Percentiles rank a stretch among this genome's conserved stretches.
Evolutionary conservation across 2,797 vertebrate genomes (phyloP).

Genomic region (Callimico goeldii): DNA sequence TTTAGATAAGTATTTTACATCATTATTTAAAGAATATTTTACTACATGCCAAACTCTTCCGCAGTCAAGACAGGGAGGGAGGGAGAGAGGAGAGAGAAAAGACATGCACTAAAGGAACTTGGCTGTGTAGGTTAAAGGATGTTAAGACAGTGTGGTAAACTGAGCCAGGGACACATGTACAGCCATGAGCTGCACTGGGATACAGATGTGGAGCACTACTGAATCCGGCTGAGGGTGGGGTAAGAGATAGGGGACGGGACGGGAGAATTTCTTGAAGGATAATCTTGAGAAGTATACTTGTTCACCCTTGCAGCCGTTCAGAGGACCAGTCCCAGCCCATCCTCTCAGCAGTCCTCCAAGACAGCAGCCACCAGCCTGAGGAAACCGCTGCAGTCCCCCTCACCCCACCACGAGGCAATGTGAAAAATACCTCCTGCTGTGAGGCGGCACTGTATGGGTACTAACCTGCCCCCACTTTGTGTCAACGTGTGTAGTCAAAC

Average conservation of each 20-base stretch:
- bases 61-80: neutral
- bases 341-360: neutral
- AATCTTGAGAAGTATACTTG: neutral
- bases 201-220: neutral
- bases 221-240: neutral
- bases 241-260: fast-evolving
- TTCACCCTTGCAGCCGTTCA: neutral
- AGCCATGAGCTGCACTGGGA: neutral
- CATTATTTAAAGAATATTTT: slow-evolving; percentile 12
- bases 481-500: neutral
- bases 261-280: neutral
- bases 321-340: neutral
- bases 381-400: neutral
- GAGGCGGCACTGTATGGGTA: neutral
- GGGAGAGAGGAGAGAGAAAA: neutral
- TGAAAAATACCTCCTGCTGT: neutral
- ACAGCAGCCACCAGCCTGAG: neutral
- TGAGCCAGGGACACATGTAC: neutral
- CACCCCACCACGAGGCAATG: neutral
- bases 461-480: neutral
- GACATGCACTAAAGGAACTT: neutral
- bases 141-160: neutral
- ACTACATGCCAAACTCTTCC: neutral
- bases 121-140: neutral
- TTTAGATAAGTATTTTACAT: neutral